A percentile compares a stretch with the other conserved stretches of the same genome.
These are phyloP conservation scores for Hemicrepidius hirtus DNA, from an alignment of 2,888 invertebrate genomes.

Conservation along the genomic window DNA sequence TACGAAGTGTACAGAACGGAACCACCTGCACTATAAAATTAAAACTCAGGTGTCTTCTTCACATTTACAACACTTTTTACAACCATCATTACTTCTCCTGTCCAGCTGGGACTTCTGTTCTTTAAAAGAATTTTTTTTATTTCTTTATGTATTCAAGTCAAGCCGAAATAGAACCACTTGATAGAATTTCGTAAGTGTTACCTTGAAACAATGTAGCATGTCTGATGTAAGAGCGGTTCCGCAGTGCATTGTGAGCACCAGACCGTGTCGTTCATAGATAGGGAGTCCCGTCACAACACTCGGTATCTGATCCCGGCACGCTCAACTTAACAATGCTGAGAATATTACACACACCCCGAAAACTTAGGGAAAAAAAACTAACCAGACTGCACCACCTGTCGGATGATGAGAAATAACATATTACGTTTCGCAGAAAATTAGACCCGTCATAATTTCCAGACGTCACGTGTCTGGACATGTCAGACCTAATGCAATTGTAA, in stretches of 20 bases:
- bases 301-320: slow-evolving; percentile 47
- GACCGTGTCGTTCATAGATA: slow-evolving; percentile 55
- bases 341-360: slow-evolving; percentile 29
- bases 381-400: slow-evolving; percentile 41
- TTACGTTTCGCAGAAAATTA: slow-evolving; percentile 30
- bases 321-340: slow-evolving; percentile 47
- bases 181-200: slow-evolving; percentile 39
- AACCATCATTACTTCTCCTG: background rate
- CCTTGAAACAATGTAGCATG: slow-evolving; percentile 53
- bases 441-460: slow-evolving; percentile 47
- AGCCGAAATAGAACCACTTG: slow-evolving; percentile 15
- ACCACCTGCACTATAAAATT: background rate
- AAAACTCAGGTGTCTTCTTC: slow-evolving; percentile 24
- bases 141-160: background rate
- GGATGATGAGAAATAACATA: slow-evolving; percentile 39
- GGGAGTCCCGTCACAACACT: slow-evolving; percentile 43
- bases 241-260: slow-evolving; percentile 54
- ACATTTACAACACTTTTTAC: background rate
- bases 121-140: too few relatives aligned
- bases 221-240: slow-evolving; percentile 52
- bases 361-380: slow-evolving; percentile 30
- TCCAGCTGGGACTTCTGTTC: background rate
- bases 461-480: slow-evolving; percentile 49
- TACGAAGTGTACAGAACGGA: background rate
- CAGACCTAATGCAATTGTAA: slow-evolving; percentile 47